Conservation (phyloP, 2,888 invertebrate genomes). For the Shargacucullia verbasci region DNA sequence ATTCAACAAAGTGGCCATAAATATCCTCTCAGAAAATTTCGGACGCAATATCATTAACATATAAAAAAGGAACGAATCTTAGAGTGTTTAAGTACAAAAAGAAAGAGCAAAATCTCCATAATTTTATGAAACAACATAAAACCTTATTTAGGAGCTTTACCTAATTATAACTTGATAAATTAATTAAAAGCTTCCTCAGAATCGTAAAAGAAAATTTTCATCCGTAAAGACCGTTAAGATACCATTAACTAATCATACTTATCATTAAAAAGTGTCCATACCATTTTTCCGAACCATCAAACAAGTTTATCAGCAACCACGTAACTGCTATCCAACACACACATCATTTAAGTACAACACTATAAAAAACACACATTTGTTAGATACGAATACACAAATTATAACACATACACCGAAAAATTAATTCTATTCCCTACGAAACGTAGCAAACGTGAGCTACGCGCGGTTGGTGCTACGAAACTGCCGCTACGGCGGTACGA, state of each 20-base stretch:
- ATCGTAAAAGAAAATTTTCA: slow-evolving; percentile 57
- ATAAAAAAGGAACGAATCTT: slow-evolving; percentile 11
- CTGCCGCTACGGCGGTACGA: slow-evolving; percentile 85
- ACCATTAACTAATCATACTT: slow-evolving; percentile 68
- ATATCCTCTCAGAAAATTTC: slow-evolving; percentile 9
- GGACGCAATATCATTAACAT: slow-evolving; percentile 22
- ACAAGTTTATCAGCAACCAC: slow-evolving; percentile 64
- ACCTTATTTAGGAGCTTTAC: slow-evolving; percentile 33
- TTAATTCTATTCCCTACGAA: slow-evolving; percentile 54
- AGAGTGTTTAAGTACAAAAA: slow-evolving; percentile 21
- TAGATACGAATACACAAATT: slow-evolving; percentile 64
- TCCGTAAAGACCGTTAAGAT: slow-evolving; percentile 57
- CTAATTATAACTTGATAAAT: slow-evolving; percentile 43
- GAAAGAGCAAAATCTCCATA: slow-evolving; percentile 27
- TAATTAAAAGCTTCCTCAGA: slow-evolving; percentile 47
- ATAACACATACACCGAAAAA: slow-evolving; percentile 77
- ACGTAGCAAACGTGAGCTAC: slow-evolving; percentile 67
- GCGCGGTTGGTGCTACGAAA: slow-evolving; percentile 71
- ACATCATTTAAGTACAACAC: slow-evolving; percentile 75
- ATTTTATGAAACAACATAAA: slow-evolving; percentile 44
- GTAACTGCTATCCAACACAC: slow-evolving; percentile 70
- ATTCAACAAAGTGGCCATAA: slow-evolving; percentile 8
- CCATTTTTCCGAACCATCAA: slow-evolving; percentile 85
- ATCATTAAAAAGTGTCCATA: slow-evolving; percentile 73
- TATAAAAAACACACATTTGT: slow-evolving; percentile 62